Base-by-base conservation (phyloP, 2,113 vertebrate genomes). In the Alaudala cheleensis region DNA sequence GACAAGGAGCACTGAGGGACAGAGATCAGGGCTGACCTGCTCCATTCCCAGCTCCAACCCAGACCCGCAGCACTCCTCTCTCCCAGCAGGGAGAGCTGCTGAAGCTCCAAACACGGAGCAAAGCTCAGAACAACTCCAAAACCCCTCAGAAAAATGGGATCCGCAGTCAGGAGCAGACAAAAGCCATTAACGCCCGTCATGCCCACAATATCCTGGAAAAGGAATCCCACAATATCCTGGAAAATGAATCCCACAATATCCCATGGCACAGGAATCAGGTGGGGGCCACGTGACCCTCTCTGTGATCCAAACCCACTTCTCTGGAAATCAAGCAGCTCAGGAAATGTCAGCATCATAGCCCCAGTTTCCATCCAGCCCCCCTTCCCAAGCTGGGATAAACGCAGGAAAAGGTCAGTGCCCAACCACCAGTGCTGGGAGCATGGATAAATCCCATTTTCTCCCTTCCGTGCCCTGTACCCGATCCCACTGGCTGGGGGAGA, bases 171-270 rank as follows among this genome's bases (percentile, higher is more conserved):
- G 40, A 47, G 37, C 37, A 4, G 40, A 56, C 81, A 31, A 7
- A 4, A 33, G 56, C 3, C 9, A 19, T 26, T 17, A 17, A 28
- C 0, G 1, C 15, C 67, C 54, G 8, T 5, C 3, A 0, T 2
- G 9, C 6, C 26, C 73, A 33, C 39, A 8, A 24, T 37, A 37
- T 37, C 37, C 37, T 5, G 2, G 5, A 12, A 57, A 49, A 26
- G 16, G 0, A 13, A 21, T 18, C 45, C 47, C 33, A 3, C 2
- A 31, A 14, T 8, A 12, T 39, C 65, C 42, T 6, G 2, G 5
- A 15, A 51, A 50, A 29, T 12, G 0, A 17, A 22, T 19, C 44
- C 44, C 28, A 3, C 2, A 25, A 10, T 7, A 23, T 39, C 12
- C 47, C 66, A 29, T 1, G 12, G 64, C 54, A 12, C 37, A 26